phyloP scores from a whole-genome alignment of 2,888 invertebrate species.

The Lycophotia porphyrea region DNA sequence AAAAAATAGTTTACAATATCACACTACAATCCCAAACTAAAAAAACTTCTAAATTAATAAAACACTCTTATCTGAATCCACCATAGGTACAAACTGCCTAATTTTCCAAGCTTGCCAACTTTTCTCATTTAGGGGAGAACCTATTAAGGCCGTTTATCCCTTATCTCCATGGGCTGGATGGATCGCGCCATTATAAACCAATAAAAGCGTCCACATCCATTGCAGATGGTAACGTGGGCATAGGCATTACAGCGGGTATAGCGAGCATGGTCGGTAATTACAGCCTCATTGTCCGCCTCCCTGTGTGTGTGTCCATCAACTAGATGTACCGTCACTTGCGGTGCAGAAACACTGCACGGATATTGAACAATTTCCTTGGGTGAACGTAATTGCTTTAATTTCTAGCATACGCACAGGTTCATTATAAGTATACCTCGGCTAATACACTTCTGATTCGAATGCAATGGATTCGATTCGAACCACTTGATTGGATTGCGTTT shows the following conservation, averaged over 20 bases:
- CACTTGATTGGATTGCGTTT: slow-evolving; percentile 57
- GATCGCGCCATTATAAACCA: slow-evolving; percentile 67
- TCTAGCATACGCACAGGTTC: slow-evolving; percentile 56
- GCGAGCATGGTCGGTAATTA: slow-evolving; percentile 57
- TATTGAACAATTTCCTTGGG: slow-evolving; percentile 81
- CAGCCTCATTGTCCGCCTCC: slow-evolving; percentile 61
- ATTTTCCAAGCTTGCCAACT: slow-evolving; percentile 49
- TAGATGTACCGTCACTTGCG: slow-evolving; percentile 66
- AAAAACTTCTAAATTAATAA: slow-evolving; percentile 39
- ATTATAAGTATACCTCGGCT: slow-evolving; percentile 36
- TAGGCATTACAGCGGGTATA: slow-evolving; percentile 26
- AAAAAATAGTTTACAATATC: neutral
- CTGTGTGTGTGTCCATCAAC: slow-evolving; percentile 62
- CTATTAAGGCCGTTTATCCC: slow-evolving; percentile 64
- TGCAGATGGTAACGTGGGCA: slow-evolving; percentile 57
- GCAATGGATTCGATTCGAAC: slow-evolving; percentile 39
- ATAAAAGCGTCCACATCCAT: slow-evolving; percentile 64
- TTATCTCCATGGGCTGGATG: slow-evolving; percentile 61
- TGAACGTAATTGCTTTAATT: slow-evolving; percentile 76
- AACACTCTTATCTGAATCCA: slow-evolving; percentile 31
- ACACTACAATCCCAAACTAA: neutral
- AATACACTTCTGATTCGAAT: slow-evolving; percentile 46
- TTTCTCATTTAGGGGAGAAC: slow-evolving; percentile 57
- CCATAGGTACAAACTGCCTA: slow-evolving; percentile 41
- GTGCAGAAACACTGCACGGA: slow-evolving; percentile 69